phyloP scores from a whole-genome alignment of 2,888 invertebrate genomes.

The Alentia gelatinosa region DNA sequence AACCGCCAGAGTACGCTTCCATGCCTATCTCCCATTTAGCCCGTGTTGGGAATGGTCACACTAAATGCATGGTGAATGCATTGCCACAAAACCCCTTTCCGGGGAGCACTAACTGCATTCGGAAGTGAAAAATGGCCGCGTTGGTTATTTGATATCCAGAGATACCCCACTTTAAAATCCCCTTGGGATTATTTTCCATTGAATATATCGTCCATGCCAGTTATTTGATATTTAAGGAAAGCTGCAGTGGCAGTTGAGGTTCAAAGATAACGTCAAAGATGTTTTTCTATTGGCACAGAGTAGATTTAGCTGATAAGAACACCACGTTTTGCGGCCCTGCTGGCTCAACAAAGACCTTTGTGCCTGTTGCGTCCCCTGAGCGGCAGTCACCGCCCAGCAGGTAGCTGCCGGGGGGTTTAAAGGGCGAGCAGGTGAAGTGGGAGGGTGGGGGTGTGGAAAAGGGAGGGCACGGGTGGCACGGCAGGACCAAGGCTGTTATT shows the following conservation, averaged over 20 bases:
- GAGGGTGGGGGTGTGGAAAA: background rate
- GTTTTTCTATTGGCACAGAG: background rate
- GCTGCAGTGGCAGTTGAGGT: background rate
- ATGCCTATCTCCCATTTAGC: background rate
- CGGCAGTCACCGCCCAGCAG: background rate
- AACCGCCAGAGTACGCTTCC: background rate
- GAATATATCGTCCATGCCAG: background rate
- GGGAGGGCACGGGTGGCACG: background rate
- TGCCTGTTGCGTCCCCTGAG: slow-evolving; percentile 22
- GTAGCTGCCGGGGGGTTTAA: background rate
- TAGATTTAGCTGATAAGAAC: background rate
- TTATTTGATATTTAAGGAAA: background rate
- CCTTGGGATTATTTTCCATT: too few species aligned
- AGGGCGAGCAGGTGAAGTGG: background rate
- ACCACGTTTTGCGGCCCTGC: background rate
- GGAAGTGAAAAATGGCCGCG: background rate
- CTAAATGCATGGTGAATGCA: background rate
- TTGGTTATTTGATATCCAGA: background rate
- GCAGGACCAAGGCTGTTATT: background rate
- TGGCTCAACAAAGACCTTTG: slow-evolving; percentile 12
- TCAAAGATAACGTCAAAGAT: background rate
- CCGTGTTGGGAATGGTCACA: background rate
- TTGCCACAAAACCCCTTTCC: background rate
- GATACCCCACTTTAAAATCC: background rate
- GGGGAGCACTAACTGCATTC: background rate